phyloP scores from a whole-genome alignment of 2,113 vertebrate species.

The Nothobranchius furzeri region DNA sequence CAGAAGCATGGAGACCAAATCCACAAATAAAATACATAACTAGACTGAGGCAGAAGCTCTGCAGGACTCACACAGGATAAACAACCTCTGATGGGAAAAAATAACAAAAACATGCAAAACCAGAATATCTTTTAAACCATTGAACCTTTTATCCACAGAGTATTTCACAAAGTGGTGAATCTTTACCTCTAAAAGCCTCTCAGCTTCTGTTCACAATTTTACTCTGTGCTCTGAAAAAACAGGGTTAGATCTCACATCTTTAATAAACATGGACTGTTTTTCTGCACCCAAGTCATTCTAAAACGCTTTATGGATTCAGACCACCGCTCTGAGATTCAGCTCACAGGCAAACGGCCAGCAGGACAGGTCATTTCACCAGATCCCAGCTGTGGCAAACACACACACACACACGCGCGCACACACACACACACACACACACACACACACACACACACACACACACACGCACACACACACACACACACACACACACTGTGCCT shows the following conservation, averaged over 20 bases:
- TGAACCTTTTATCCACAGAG: background rate
- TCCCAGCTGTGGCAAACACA: conserved; percentile 13
- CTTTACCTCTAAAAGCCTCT: background rate
- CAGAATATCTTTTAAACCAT: background rate
- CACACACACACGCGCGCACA: background rate
- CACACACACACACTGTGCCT: conserved; percentile 16
- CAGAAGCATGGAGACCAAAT: too few relatives aligned
- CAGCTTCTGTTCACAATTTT: background rate
- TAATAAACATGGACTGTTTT: background rate
- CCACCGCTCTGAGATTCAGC: conserved; percentile 37
- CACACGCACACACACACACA: conserved; percentile 20
- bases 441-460: conserved; percentile 17
- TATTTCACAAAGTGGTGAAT: background rate
- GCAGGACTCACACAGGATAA: background rate
- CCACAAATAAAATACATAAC: background rate
- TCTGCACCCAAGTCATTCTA: conserved; percentile 21
- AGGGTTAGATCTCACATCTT: background rate
- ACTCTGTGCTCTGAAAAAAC: background rate
- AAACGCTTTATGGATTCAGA: conserved; percentile 9
- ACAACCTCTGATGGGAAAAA: background rate
- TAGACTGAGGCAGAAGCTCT: background rate
- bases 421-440: conserved; percentile 21
- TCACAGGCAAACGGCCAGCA: background rate
- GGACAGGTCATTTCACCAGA: conserved; percentile 27
- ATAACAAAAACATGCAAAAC: background rate